Evolutionary conservation across 2,888 invertebrate genomes (phyloP), one percentile per base, ranked within the genome.

Genomic region (Ametastegia equiseti): DNA sequence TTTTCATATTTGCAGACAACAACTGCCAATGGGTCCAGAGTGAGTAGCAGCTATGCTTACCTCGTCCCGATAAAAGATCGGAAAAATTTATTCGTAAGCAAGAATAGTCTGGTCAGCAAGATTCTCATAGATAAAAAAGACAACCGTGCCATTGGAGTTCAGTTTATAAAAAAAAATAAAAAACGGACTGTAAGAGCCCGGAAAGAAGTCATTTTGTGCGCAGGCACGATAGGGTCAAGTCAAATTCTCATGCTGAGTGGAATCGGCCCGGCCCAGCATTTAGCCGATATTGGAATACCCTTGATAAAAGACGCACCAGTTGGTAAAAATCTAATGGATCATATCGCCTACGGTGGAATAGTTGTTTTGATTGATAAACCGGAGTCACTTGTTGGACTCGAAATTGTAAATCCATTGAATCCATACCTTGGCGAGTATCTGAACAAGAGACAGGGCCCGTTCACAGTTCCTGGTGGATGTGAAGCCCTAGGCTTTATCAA

Each of bases 161-260:
- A 94, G 88, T 93, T 94, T 86, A 91, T 93, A 54, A 94, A 94
- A 89, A 90, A 92, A 30, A 93, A 93, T 1, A 92, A 89, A 71
- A 92, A 92, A 83, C 93, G 92, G 83, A 92, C 92, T 84, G 94
- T 95, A 65, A 91, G 93, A 84, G 95, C 95, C 1, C 93, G 92
- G 57, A 95, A 94, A 87, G 96, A 96, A 91, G 94, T 97, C 0
- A 95, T 97, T 81, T 84, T 97, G 50, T 94, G 95, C 50, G 96
- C 96, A 0, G 97, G 97, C 4, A 94, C 96, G 4, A 94, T 97
- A 42, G 95, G 96, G 91, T 94, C 96, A 7, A 96, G 97, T 0
- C 96, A 97, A 89, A 88, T 97, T 5, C 92, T 97, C 23, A 95
- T 97, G 95, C 90, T 97, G 19, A 97, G 97, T 1, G 97, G 97